Evolutionary conservation across 2,113 vertebrate genomes (phyloP).

Genomic region (Peromyscus leucopus): DNA sequence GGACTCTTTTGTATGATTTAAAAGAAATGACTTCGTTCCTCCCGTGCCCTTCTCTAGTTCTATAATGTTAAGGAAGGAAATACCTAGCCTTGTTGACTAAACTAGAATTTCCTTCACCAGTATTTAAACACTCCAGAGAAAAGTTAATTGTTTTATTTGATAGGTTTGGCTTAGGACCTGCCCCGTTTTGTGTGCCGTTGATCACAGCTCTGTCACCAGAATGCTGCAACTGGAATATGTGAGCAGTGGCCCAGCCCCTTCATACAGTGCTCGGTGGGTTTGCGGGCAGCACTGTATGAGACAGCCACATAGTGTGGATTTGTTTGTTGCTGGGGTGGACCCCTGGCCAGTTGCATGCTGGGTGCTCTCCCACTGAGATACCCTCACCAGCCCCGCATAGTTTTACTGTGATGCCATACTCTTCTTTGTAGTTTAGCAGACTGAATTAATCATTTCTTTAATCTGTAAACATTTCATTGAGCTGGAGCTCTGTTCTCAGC

Average conservation of each 20-base stretch:
- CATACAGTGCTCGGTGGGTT: constrained; percentile 38
- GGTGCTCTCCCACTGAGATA: neutral
- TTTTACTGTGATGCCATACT: neutral
- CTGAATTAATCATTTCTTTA: constrained; percentile 15
- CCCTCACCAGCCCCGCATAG: neutral
- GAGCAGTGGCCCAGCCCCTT: constrained; percentile 49
- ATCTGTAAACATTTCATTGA: constrained; percentile 74
- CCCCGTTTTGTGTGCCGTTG: neutral
- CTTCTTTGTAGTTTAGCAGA: neutral
- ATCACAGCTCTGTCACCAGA: constrained; percentile 20
- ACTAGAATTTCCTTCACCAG: constrained; percentile 60
- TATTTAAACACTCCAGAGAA: constrained; percentile 33
- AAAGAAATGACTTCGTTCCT: neutral
- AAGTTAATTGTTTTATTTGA: constrained; percentile 34
- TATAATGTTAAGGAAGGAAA: constrained; percentile 42
- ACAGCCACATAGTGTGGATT: neutral
- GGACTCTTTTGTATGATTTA: constrained; percentile 42
- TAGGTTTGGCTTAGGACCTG: neutral
- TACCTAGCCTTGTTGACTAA: constrained; percentile 46
- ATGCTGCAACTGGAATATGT: constrained; percentile 21
- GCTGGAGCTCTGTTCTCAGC: constrained; percentile 72
- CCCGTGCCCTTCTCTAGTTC: constrained; percentile 42
- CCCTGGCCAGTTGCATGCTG: neutral
- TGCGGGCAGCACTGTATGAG: constrained; percentile 48
- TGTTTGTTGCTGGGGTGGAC: neutral